A percentile compares a stretch with the other conserved stretches of the same genome.
phyloP scores from a whole-genome alignment of 2,113 vertebrate species.

The Nibea coibor region DNA sequence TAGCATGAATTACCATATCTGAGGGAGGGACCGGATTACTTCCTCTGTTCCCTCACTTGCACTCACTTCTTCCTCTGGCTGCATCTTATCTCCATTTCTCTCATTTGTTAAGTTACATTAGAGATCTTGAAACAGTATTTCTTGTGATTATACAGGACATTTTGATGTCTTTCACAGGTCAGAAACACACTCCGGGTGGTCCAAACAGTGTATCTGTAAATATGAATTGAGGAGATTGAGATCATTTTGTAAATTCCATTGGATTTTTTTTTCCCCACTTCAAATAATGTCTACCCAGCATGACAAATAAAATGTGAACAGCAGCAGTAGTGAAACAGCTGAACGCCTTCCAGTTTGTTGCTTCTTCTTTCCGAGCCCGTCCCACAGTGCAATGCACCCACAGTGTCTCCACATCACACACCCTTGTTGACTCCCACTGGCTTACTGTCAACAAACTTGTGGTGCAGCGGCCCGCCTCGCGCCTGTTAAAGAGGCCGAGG shows the following conservation, averaged over 20 bases:
- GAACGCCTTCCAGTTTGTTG: slow-evolving; percentile 1
- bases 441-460: slow-evolving; percentile 14
- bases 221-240: background rate
- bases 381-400: background rate
- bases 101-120: slow-evolving; percentile 4
- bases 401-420: slow-evolving; percentile 20
- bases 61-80: slow-evolving; percentile 6
- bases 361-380: background rate
- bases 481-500: background rate
- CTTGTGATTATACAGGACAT: background rate
- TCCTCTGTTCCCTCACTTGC: slow-evolving; percentile 26
- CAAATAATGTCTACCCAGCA: background rate
- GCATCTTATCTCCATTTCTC: slow-evolving; percentile 26
- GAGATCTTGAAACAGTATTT: slow-evolving; percentile 14
- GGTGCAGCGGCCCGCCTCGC: background rate
- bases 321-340: slow-evolving; percentile 3
- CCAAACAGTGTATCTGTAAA: background rate
- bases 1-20: slow-evolving; percentile 75
- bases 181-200: background rate
- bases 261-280: background rate
- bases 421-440: slow-evolving; percentile 5
- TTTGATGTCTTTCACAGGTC: background rate
- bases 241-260: background rate
- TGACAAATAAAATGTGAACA: background rate
- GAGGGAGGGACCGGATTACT: slow-evolving; percentile 54